These are phyloP conservation scores for Amphilophus citrinellus DNA, from an alignment of 2,113 vertebrate species.

Conservation along the genomic window DNA sequence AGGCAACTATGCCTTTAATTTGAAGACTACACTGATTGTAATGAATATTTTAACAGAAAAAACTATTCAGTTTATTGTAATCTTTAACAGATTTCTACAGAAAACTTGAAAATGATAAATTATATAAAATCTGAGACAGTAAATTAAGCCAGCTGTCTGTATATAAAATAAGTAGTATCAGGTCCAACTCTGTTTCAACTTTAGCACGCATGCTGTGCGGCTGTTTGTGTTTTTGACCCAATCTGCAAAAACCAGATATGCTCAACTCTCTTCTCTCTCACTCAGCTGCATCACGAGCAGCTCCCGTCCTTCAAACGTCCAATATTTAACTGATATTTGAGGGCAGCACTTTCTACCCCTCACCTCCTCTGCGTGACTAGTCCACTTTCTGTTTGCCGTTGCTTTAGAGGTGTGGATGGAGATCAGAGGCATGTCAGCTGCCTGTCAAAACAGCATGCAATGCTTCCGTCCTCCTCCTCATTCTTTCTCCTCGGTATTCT, in stretches of 20 bases:
- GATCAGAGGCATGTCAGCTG: conserved; percentile 20
- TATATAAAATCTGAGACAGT: neutral
- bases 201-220: neutral
- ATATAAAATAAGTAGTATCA: neutral
- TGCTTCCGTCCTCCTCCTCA: neutral
- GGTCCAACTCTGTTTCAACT: neutral
- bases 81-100: neutral
- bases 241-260: neutral
- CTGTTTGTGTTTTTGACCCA: neutral
- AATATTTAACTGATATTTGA: neutral
- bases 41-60: neutral
- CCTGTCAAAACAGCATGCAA: neutral
- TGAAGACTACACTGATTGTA: neutral
- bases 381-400: neutral
- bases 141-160: neutral
- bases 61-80: neutral
- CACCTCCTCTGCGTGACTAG: neutral
- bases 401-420: neutral
- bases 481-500: conserved; percentile 7
- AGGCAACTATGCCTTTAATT: neutral
- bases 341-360: neutral
- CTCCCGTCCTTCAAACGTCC: neutral
- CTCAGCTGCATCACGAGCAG: neutral
- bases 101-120: neutral
- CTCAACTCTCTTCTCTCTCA: fast-evolving